phyloP scores from a whole-genome alignment of 2,113 vertebrate genomes.

The Elaphurus davidianus region DNA sequence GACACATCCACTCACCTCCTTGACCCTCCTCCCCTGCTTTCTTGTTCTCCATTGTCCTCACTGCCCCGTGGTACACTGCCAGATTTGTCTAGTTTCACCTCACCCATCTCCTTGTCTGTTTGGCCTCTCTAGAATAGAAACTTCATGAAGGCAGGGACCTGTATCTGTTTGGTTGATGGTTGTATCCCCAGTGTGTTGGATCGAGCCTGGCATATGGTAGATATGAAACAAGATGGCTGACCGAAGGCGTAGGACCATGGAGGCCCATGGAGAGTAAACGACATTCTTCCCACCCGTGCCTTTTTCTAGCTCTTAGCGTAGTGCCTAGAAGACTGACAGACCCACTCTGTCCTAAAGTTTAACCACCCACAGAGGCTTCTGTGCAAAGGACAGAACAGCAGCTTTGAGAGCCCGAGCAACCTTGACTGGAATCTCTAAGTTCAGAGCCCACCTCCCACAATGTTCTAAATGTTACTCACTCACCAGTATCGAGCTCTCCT shows the following conservation, averaged over 20 bases:
- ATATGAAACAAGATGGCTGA: not conserved
- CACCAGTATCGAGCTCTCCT: not conserved
- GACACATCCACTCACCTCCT: not conserved
- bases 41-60: not conserved
- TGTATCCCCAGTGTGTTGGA: not conserved
- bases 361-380: not conserved
- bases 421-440: not conserved
- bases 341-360: not conserved
- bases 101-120: not conserved
- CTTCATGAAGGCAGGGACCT: not conserved
- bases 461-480: not conserved
- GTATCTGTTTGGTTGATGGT: not conserved
- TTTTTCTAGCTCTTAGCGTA: not conserved
- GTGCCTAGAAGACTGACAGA: not conserved
- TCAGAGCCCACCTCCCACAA: not conserved
- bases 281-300: not conserved
- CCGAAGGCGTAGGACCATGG: not conserved
- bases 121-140: not conserved
- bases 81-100: not conserved
- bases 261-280: not conserved
- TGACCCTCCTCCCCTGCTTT: not conserved
- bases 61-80: not conserved
- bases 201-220: not conserved
- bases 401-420: not conserved
- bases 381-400: not conserved